Percentiles rank a stretch among this genome's conserved stretches.
Conservation (phyloP, 2,888 invertebrate species). For the Diadegma fenestrale region DNA sequence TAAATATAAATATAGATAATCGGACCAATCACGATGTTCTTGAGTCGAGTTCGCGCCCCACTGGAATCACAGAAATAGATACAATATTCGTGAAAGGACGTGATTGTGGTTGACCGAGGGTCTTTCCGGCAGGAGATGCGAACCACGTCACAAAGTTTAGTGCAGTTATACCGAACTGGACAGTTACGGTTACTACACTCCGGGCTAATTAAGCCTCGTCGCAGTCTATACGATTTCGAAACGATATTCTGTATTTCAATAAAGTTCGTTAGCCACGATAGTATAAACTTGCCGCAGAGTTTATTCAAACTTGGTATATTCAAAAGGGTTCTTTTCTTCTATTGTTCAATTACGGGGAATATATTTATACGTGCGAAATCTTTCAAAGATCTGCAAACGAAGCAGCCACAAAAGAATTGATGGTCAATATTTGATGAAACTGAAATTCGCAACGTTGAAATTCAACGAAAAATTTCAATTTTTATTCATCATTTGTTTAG, state of each 20-base stretch:
- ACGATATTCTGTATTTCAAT: constrained; percentile 24
- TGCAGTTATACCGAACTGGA: constrained; percentile 47
- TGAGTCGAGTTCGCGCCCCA: constrained; percentile 34
- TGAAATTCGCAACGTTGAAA: no score
- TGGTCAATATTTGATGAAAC: neutral
- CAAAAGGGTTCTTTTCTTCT: neutral
- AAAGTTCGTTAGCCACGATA: constrained; percentile 11
- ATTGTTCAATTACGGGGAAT: neutral
- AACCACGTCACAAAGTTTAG: constrained; percentile 55
- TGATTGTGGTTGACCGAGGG: constrained; percentile 60
- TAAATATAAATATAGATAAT: constrained; percentile 17
- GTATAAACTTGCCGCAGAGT: neutral
- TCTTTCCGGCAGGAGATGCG: constrained; percentile 49
- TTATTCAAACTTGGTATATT: neutral
- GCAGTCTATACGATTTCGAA: neutral
- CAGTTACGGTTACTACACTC: constrained; percentile 29
- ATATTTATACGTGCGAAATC: neutral
- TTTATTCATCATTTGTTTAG: no score
- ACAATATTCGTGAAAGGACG: constrained; percentile 50
- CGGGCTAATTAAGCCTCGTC: constrained; percentile 21
- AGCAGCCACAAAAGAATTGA: neutral
- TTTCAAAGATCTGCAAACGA: neutral
- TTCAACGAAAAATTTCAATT: no score
- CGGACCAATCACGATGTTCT: constrained; percentile 20
- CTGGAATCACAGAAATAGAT: constrained; percentile 33